Evolutionary conservation across 2,797 vertebrate genomes (phyloP).

Genomic region (Chromobotia macracanthus): DNA sequence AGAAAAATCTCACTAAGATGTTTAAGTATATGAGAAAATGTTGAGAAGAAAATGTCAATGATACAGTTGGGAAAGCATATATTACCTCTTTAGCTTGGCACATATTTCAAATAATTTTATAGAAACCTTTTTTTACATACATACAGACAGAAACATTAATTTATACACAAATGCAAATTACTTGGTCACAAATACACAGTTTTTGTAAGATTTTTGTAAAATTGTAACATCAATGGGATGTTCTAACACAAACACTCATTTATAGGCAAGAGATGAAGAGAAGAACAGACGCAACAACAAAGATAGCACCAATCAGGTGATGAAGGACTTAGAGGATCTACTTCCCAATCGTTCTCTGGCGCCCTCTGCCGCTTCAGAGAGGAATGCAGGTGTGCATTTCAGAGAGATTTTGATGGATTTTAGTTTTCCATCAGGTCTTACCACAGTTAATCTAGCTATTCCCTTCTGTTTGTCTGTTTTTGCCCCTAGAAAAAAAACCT

Average conservation of each 20-base stretch:
- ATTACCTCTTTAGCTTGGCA: too few relatives aligned
- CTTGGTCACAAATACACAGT: too few relatives aligned
- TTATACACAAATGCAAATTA: too few relatives aligned
- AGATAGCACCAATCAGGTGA: constrained; percentile 80
- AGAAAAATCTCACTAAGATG: too few relatives aligned
- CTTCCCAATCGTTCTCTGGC: constrained; percentile 71
- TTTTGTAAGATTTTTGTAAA: too few relatives aligned
- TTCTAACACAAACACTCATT: background rate
- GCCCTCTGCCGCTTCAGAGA: constrained; percentile 30
- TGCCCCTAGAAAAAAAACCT: constrained; percentile 67
- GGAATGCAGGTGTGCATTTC: constrained; percentile 43
- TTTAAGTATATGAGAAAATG: background rate
- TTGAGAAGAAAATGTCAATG: background rate
- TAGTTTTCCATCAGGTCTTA: background rate
- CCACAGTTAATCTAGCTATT: background rate
- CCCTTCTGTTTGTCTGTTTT: constrained; percentile 15
- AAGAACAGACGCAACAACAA: constrained; percentile 92
- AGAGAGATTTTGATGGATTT: background rate
- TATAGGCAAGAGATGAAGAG: constrained; percentile 89
- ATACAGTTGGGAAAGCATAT: too few relatives aligned
- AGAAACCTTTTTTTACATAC: too few relatives aligned
- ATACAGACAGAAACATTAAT: too few relatives aligned
- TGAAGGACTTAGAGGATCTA: constrained; percentile 85
- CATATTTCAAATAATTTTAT: too few relatives aligned
- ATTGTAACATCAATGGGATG: background rate